Percentiles rank a stretch among this genome's conserved stretches.
Conservation (phyloP, 1,140 invertebrate species). For the Acromyrmex charruanus region DNA sequence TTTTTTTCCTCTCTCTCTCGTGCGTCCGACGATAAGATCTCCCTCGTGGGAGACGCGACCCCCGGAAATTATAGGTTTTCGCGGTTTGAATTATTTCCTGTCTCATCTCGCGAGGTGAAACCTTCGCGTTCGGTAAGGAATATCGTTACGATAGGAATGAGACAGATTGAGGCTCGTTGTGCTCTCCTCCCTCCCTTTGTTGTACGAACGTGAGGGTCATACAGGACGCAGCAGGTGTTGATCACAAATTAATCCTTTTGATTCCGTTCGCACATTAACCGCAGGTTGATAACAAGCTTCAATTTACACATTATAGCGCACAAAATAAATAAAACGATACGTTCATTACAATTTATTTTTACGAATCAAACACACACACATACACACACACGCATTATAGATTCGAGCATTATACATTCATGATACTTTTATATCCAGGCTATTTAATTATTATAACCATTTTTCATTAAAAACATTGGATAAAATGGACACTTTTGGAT, state of each 20-base stretch:
- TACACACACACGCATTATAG: no score
- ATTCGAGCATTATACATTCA: neutral
- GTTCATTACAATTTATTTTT: neutral
- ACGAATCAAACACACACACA: neutral
- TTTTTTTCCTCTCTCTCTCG: neutral
- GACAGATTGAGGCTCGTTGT: slow-evolving; percentile 51
- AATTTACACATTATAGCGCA: neutral
- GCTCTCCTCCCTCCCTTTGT: neutral
- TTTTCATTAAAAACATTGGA: neutral
- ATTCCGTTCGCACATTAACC: neutral
- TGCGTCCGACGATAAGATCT: slow-evolving; percentile 78
- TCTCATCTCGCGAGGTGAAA: slow-evolving; percentile 49
- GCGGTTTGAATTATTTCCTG: slow-evolving; percentile 82
- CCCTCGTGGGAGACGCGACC: slow-evolving; percentile 69
- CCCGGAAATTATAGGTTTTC: slow-evolving; percentile 83
- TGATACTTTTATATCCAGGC: neutral
- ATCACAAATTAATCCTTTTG: slow-evolving; percentile 28
- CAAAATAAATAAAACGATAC: neutral
- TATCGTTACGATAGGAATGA: slow-evolving; percentile 22
- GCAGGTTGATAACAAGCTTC: neutral
- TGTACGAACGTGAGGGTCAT: neutral
- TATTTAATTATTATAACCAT: neutral
- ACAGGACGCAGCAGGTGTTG: slow-evolving; percentile 7
- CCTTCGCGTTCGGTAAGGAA: slow-evolving; percentile 28
- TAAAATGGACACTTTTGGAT: neutral